Percentiles rank a stretch among this genome's conserved stretches.
phyloP scores from a whole-genome alignment of 2,113 vertebrate genomes.

The Mixornis gularis region DNA sequence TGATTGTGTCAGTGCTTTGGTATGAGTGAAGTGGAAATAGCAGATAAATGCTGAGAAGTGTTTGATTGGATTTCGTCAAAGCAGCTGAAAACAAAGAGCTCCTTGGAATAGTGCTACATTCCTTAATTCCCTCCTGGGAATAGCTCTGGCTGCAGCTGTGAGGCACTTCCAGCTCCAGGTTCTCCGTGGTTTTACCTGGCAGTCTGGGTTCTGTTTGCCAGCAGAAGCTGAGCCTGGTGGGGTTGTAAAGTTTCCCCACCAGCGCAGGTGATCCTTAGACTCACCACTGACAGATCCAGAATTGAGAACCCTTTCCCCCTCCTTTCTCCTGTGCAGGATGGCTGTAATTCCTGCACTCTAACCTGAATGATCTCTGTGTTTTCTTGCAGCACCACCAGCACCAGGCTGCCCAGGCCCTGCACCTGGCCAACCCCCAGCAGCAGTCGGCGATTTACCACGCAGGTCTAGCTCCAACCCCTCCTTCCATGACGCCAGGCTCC shows the following conservation, averaged over 20 bases:
- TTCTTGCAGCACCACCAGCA: slow-evolving; percentile 85
- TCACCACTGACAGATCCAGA: fast-evolving
- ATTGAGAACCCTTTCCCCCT: fast-evolving
- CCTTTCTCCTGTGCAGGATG: too few relatives aligned
- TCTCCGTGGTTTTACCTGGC: neutral
- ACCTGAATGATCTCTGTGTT: neutral
- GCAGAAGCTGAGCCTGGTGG: neutral
- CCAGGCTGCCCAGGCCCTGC: slow-evolving; percentile 90
- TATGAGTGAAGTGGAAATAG: neutral
- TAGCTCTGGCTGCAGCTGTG: neutral
- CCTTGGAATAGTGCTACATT: neutral
- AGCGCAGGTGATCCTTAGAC: neutral
- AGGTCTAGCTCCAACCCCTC: slow-evolving; percentile 89
- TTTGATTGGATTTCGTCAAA: neutral
- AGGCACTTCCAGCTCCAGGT: neutral
- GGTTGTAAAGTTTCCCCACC: neutral
- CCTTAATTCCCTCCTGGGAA: neutral
- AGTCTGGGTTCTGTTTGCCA: neutral
- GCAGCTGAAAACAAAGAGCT: neutral
- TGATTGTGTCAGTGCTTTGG: neutral
- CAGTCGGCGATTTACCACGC: slow-evolving; percentile 93
- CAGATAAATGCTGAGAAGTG: neutral
- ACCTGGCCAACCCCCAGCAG: slow-evolving; percentile 89
- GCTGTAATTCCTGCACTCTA: fast-evolving
- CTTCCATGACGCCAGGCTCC: slow-evolving; percentile 94